A percentile compares a stretch with the other conserved stretches of the same genome.
Conservation (phyloP, 1,140 invertebrate species). For the Pygmarrhopalites habei region DNA sequence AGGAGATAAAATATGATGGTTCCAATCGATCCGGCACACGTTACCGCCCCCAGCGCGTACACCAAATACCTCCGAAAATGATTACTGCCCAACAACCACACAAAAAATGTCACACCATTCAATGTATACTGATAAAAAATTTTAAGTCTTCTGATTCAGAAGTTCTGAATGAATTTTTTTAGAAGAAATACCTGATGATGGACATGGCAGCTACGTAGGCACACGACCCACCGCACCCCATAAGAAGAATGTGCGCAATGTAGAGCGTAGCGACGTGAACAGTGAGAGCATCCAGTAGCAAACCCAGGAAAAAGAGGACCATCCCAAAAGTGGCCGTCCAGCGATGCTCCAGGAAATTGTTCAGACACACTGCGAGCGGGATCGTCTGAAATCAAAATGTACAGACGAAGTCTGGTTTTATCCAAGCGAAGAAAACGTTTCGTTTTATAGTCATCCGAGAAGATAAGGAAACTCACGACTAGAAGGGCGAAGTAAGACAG, state of each 20-base stretch:
- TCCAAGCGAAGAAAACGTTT: too few relatives aligned
- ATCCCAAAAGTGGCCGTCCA: conserved; percentile 27
- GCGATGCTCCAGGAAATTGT: conserved; percentile 12
- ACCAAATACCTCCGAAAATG: conserved; percentile 3
- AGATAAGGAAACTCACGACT: too few relatives aligned
- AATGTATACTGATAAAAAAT: background rate
- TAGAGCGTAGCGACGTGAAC: conserved; percentile 17
- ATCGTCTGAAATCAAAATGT: too few relatives aligned
- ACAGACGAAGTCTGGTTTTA: too few relatives aligned
- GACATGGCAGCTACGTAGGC: conserved; percentile 15
- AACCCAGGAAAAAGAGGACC: conserved; percentile 22
- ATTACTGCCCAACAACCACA: background rate
- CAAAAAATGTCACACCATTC: background rate
- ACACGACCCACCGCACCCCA: conserved; percentile 23
- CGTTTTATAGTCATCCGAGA: too few relatives aligned
- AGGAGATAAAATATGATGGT: conserved; percentile 12
- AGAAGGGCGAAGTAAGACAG: conserved; percentile 4
- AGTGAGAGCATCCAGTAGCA: conserved; percentile 24
- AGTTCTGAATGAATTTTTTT: background rate
- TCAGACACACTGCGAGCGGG: background rate
- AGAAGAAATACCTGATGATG: conserved; percentile 5
- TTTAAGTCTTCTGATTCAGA: background rate
- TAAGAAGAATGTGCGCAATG: conserved; percentile 10
- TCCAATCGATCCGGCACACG: background rate
- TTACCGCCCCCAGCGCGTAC: background rate